Conservation (phyloP, 2,888 invertebrate species). For the Campoletis raptor region DNA sequence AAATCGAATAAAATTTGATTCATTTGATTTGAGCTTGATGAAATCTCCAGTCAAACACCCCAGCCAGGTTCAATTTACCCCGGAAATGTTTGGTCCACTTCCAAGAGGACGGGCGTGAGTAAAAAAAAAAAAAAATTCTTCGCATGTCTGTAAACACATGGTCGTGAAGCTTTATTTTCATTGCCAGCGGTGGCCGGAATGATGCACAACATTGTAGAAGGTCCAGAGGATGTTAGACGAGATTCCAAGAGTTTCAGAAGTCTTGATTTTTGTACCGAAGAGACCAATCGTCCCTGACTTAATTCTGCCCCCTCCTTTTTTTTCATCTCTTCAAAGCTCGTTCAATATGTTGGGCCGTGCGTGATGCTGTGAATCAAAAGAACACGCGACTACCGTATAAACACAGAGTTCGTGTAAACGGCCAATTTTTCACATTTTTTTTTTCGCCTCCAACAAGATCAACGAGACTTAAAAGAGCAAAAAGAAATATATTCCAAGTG, state of each 20-base stretch:
- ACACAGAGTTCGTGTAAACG: neutral
- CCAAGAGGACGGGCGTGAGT: neutral
- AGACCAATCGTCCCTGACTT: conserved; percentile 39
- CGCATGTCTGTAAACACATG: conserved; percentile 42
- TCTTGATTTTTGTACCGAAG: conserved; percentile 44
- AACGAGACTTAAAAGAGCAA: neutral
- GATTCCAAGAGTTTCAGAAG: conserved; percentile 55
- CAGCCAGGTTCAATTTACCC: neutral
- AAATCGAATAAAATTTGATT: neutral
- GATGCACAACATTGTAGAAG: conserved; percentile 28
- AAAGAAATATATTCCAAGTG: neutral
- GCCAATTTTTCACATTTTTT: neutral
- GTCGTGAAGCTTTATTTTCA: conserved; percentile 47
- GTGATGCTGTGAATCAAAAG: neutral
- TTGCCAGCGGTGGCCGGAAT: conserved; percentile 26
- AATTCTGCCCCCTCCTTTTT: conserved; percentile 11
- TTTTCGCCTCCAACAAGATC: neutral
- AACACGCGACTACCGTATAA: conserved; percentile 17
- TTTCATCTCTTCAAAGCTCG: conserved; percentile 14
- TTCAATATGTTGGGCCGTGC: conserved; percentile 23
- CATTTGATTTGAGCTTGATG: neutral
- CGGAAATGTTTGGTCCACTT: conserved; percentile 7
- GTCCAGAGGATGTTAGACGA: neutral
- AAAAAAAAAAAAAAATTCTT: conserved; percentile 28
- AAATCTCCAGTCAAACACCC: neutral